phyloP scores from a whole-genome alignment of 1,140 invertebrate genomes.

The Hyphantria cunea region DNA sequence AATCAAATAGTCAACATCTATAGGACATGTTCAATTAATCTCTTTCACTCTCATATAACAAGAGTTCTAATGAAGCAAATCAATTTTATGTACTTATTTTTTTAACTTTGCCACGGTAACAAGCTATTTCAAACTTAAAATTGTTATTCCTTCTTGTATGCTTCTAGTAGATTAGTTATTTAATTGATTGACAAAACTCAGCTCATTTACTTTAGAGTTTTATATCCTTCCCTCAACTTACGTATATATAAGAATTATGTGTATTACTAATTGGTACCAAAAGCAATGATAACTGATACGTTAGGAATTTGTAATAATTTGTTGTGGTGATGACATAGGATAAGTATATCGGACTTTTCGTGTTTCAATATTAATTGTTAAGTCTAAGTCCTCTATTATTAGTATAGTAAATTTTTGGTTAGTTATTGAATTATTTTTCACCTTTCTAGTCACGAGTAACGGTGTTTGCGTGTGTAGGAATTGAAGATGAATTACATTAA shows the following conservation, averaged over 20 bases:
- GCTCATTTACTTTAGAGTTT: too few species aligned
- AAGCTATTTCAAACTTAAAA: background rate
- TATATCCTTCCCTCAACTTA: too few species aligned
- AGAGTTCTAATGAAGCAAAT: too few species aligned
- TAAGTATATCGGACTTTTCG: constrained; percentile 46
- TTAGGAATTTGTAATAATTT: constrained; percentile 31
- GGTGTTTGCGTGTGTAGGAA: constrained; percentile 52
- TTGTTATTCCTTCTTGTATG: constrained; percentile 14
- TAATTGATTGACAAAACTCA: background rate
- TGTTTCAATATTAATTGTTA: constrained; percentile 53
- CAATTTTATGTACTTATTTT: too few species aligned
- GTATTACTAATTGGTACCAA: constrained; percentile 1
- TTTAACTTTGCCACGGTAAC: constrained; percentile 17
- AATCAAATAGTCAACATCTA: too few species aligned
- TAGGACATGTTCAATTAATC: too few species aligned
- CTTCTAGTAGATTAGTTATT: constrained; percentile 20
- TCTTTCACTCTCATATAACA: too few species aligned
- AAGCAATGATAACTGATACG: constrained; percentile 39
- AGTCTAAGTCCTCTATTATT: constrained; percentile 62
- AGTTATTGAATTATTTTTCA: constrained; percentile 61
- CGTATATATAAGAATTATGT: constrained; percentile 2
- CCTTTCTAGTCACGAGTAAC: constrained; percentile 77
- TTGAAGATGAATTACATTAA: constrained; percentile 30
- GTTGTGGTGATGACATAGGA: constrained; percentile 42
- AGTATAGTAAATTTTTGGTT: constrained; percentile 48